These are phyloP conservation scores for Tetheella fluctuosa DNA, from an alignment of 2,888 invertebrate genomes.

Conservation along the genomic window DNA sequence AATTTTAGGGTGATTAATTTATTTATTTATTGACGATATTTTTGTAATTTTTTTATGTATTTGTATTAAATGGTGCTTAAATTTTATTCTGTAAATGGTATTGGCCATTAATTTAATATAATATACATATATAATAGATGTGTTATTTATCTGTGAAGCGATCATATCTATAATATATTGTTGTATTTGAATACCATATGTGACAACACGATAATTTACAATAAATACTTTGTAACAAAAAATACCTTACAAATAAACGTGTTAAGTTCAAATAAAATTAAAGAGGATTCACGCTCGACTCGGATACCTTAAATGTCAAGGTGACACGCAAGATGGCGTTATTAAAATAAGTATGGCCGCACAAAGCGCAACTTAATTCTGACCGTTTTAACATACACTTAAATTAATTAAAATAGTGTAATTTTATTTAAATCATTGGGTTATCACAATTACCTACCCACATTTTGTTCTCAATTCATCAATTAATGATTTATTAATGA, in stretches of 20 bases:
- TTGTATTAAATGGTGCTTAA: background rate
- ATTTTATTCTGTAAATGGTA: background rate
- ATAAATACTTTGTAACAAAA: background rate
- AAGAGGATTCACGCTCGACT: constrained; percentile 58
- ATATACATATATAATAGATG: no score
- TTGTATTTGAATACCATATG: constrained; percentile 4
- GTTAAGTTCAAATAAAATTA: constrained; percentile 32
- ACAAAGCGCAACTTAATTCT: background rate
- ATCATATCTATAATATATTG: background rate
- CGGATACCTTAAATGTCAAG: constrained; percentile 71
- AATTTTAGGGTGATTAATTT: background rate
- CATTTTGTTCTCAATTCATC: no score
- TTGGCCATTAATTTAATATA: no score
- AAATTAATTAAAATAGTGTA: no score
- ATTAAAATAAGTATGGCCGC: constrained; percentile 51
- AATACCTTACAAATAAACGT: background rate
- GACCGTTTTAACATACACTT: background rate
- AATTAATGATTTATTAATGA: no score
- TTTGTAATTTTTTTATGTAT: constrained; percentile 19
- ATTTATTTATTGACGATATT: background rate
- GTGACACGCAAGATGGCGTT: constrained; percentile 59
- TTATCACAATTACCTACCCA: no score
- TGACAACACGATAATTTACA: background rate
- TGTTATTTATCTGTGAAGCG: background rate
- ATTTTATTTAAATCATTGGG: no score